phyloP scores from a whole-genome alignment of 2,113 vertebrate genomes.

The Nannobrachium achirus region DNA sequence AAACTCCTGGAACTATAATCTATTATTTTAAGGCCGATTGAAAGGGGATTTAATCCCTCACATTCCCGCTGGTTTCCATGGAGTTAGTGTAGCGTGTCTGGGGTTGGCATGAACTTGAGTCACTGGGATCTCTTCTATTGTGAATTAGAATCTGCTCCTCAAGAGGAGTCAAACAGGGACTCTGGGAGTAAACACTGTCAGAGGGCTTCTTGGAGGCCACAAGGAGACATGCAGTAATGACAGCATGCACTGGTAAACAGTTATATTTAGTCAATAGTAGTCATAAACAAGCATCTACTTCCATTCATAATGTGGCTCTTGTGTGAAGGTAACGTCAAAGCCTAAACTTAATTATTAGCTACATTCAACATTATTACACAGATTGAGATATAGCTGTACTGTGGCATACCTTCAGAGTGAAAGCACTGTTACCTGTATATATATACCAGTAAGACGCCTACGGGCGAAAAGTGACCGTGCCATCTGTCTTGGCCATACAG shows the following conservation, averaged over 20 bases:
- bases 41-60: slow-evolving; percentile 17
- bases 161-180: slow-evolving; percentile 29
- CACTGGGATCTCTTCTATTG: slow-evolving; percentile 16
- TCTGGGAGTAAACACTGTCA: slow-evolving; percentile 5
- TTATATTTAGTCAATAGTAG: slow-evolving; percentile 3
- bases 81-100: slow-evolving; percentile 27
- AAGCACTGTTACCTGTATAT: not conserved
- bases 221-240: not conserved
- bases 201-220: not conserved
- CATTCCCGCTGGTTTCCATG: slow-evolving; percentile 33
- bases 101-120: slow-evolving; percentile 21
- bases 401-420: not conserved
- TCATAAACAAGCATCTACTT: not conserved
- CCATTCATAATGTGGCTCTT: not conserved
- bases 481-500: too few relatives aligned
- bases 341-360: not conserved
- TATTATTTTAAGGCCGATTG: slow-evolving; percentile 24
- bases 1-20: slow-evolving; percentile 16
- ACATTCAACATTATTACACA: not conserved
- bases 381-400: not conserved
- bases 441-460: too few relatives aligned
- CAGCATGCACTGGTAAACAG: not conserved
- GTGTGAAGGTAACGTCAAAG: too few relatives aligned
- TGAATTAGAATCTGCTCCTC: not conserved
- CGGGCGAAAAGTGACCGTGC: too few relatives aligned